Evolutionary conservation across 2,888 invertebrate genomes (phyloP), one percentile per base, ranked within the genome.

Genomic region (Watsonalla binaria): DNA sequence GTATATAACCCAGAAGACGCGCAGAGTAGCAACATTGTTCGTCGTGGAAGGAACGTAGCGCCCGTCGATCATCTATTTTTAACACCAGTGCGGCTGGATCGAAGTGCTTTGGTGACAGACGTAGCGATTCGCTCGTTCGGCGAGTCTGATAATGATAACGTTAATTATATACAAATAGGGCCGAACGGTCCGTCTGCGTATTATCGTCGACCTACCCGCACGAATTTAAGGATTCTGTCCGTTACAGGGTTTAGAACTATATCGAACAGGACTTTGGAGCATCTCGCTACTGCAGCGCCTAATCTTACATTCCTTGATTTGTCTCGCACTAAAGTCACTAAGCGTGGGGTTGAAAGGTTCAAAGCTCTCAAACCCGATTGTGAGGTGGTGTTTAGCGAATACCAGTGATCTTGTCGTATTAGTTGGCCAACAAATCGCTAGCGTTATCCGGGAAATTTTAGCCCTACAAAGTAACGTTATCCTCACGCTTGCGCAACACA

Each of bases 251-350:
- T 93, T 67, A 84, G 90, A 6, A 84, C 86, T 54, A 92, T 95
- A 0, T 94, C 95, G 0, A 92, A 95, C 67, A 78, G 88, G 6
- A 93, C 93, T 48, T 71, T 95, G 14, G 75, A 80, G 11, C 94
- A 94, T 72, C 75, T 95, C 51, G 92, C 92, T 0, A 89, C 91
- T 0, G 93, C 93, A 0, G 93, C 94, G 0, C 93, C 93, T 0
- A 76, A 88, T 54, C 74, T 95, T 11, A 74, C 83, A 6, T 82
- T 81, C 33, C 73, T 96, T 0, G 95, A 96, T 76, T 92, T 96
- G 0, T 93, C 93, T 0, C 92, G 93, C 0, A 95, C 95, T 0
- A 86, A 90, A 0, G 94, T 96, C 0, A 94, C 94, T 0, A 75
- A 76, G 6, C 69, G 80, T 0, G 95, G 94, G 0, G 90, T 95